A percentile compares a stretch with the other conserved stretches of the same genome.
phyloP scores from a whole-genome alignment of 2,113 vertebrate species.

The Desmodus rotundus region DNA sequence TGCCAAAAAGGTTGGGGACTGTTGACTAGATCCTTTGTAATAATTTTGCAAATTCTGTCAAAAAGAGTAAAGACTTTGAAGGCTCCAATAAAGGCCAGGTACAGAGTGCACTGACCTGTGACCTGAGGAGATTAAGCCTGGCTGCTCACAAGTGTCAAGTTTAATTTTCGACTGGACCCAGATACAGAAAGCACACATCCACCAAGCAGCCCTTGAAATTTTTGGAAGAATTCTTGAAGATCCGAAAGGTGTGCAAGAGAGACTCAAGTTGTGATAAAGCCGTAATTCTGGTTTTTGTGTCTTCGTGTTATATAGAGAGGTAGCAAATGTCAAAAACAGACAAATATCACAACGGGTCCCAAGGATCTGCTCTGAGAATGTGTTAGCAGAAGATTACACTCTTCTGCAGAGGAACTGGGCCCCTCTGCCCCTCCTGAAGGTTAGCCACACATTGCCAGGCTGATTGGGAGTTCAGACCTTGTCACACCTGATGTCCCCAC shows the following conservation, averaged over 20 bases:
- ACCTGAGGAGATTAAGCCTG: slow-evolving; percentile 67
- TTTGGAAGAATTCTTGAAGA: slow-evolving; percentile 59
- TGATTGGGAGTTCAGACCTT: background rate
- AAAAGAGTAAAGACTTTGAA: slow-evolving; percentile 77
- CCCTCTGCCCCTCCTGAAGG: rapidly evolving
- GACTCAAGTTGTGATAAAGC: rapidly evolving
- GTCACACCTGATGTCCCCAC: rapidly evolving
- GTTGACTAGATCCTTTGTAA: background rate
- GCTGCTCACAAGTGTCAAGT: slow-evolving; percentile 71
- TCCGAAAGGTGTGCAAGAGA: background rate
- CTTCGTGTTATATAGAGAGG: background rate
- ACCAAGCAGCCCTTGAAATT: slow-evolving; percentile 38
- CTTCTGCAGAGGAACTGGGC: rapidly evolving
- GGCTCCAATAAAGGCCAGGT: slow-evolving; percentile 78
- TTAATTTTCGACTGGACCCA: slow-evolving; percentile 75
- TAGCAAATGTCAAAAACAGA: rapidly evolving
- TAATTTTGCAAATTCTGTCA: slow-evolving; percentile 61
- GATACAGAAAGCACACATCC: slow-evolving; percentile 55
- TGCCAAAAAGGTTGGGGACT: too few species aligned
- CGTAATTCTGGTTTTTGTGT: too few species aligned
- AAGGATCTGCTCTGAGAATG: rapidly evolving
- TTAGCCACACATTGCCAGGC: rapidly evolving
- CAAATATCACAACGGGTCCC: rapidly evolving
- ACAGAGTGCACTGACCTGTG: slow-evolving; percentile 82
- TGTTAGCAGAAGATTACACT: rapidly evolving